Base-by-base conservation (phyloP, 2,797 vertebrate species). In the Glossophaga mutica region DNA sequence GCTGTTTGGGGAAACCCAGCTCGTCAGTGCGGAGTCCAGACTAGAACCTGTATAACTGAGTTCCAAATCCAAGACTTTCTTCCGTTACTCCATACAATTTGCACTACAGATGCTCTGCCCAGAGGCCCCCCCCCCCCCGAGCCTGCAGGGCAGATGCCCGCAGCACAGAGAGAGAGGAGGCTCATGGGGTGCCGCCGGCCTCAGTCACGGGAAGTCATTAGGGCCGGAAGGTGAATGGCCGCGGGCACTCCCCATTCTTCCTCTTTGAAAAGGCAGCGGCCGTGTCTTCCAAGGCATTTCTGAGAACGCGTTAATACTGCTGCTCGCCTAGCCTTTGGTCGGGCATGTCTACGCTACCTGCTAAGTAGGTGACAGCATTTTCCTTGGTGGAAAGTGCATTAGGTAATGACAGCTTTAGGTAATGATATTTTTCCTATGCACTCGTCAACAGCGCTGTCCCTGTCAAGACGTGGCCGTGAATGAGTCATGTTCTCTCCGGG, bases 361-460 rank as follows among this genome's bases (percentile, higher is more conserved):
- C 70, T 89, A 59, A 95, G 94, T 84, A 94, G 94, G 94, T 96
- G 96, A 97, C 74, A 87, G 59, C 94, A 74, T 94, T 89, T 96
- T 94, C 95, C 94, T 87, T 91, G 67, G 76, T 95, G 96, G 96
- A 95, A 95, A 96, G 86, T 74, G 59, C 87, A 79, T 95, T 94
- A 94, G 88, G 92, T 97, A 92, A 96, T 88, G 48, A 68, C 89
- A 39, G 22, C 48, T 83, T 94, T 94, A 93, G 88, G 91, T 94
- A 91, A 94, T 90, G 50, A 68, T 91, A 44, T 96, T 97, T 97
- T 93, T 71, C 94, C 78, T 87, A 19, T 39, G 87, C 74, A 57
- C 92, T 94, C 95, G 92, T 91, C 94, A 89, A 84, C 77, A 96
- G 71, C 48, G 16, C 78, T 74, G 37, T 59, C 83, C 24, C 90